Evolutionary conservation across 2,113 vertebrate genomes (phyloP), one percentile per base, ranked within the genome.

Genomic region (Petrocephalus zakoni): DNA sequence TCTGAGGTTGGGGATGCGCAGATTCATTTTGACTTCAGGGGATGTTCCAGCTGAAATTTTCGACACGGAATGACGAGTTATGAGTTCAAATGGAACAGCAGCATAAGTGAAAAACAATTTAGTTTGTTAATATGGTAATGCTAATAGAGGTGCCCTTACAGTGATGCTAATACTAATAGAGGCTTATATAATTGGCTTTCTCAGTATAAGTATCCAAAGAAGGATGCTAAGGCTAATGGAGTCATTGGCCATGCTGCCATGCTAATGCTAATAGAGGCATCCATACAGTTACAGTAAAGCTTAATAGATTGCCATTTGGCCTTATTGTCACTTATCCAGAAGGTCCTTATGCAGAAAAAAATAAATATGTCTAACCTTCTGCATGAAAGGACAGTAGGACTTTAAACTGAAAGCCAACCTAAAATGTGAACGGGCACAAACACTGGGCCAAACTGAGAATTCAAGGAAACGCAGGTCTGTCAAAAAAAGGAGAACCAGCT

Each of bases 401-500:
- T 49, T 83, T 75, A 75, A 72, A 72, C 34, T 19, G 34, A 37
- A 75, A 42, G 34, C 72, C 72, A 17, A 42, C 34, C 34, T 11
- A 42, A 19, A 75, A 34, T 5, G 17, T 42, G 34, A 78, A 78
- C 34, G 15, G 72, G 13, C 15, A 78, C 34, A 15, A 37, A 49
- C 8, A 47, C n/a, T 15, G n/a, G 22, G n/a, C 9, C 49, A 55
- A 8, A 85, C 51, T 29, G 22, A 42, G 29, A 85, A 89, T 29
- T 86, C 17, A 68, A 46, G 61, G 25, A 37, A 52, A 88, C 87
- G 68, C 87, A 25, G 47, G 47, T 85, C 72, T n/a, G 85, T 55
- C 19, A 83, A 58, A 85, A n/a, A 52, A 87, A 19, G 87, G 37
- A 25, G 81, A 46, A 46, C 81, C 78, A 53, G 58, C 52, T 64